Base-by-base conservation (phyloP, 2,888 invertebrate genomes). In the Philopedon plagiatum region DNA sequence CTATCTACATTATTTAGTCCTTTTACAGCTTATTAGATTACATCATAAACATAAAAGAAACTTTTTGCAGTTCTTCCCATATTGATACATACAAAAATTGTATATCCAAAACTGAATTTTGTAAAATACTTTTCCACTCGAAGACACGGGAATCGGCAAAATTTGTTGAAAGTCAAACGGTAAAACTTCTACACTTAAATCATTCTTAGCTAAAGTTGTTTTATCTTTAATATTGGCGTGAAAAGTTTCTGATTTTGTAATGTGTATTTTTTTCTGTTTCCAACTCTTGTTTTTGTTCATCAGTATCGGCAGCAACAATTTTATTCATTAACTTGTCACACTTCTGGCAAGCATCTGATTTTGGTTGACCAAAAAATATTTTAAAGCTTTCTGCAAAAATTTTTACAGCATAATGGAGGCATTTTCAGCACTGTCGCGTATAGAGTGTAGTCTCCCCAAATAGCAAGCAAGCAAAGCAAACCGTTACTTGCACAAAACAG, bases 41-140 rank as follows among this genome's bases (percentile, higher is more conserved):
- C 77, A 49, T 76, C 73, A 57, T 74, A 77, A 46, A 75, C 49
- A 62, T 73, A 76, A 64, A 76, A 76, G 32, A 64, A 68, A 19
- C 70, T 32, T 56, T 54, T 71, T 41, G 71, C 72, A 29, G 64
- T 72, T 66, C 72, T 39, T 78, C 32, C 54, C 75, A 18, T 75
- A 75, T 65, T 73, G 68, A 18, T n/a, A n/a, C n/a, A 78, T 61
- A 44, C 76, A 76, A 65, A 77, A 75, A 46, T 78, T 78, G 54
- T 73, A 77, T 18, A 71, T 46, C 74, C 77, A 78, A 37, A 76
- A 60, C 37, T 71, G 71, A 19, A 71, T 76, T 56, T 63, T 56
- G 46, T 75, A 75, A 32, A 76, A 77, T 0, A 74, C 76, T 21
- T 77, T 74, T 29, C 75, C 71, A 60, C 71, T 69, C n/a, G 75